Evolutionary conservation across 2,797 vertebrate species (phyloP), one percentile per base, ranked within the genome.

Genomic region (Onychomys arenicola): DNA sequence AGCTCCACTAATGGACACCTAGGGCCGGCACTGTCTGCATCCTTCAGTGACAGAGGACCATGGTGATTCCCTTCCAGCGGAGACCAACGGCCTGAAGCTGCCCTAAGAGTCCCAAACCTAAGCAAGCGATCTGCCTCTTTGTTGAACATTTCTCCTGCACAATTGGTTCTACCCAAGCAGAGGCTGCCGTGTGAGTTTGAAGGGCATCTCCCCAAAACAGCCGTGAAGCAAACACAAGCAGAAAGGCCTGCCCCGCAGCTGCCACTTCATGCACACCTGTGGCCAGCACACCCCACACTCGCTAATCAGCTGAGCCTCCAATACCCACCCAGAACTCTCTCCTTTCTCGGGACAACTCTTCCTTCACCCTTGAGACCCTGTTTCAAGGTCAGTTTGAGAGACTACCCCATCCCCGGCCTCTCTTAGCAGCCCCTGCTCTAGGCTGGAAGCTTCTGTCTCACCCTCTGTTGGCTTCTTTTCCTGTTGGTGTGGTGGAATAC

Each of bases 391-490:
- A 61, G 25, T 63, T 5, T 61, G 81, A 4, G 81, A 63, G 59
- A 65, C 17, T 11, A 12, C 14, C 27, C 1, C 8, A 5, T 17
- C 29, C 57, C 77, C 4, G 2, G 0, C 11, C 78, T 7, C 9
- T 25, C 78, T 34, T 21, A 80, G 32, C 34, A 57, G 21, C 55
- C 52, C 55, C 34, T 61, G n/a, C 55, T 37, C 55, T 14, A 14
- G 37, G 27, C 27, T 63, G 16, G 57, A 32, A 43, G 7, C 57
- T 29, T 29, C 16, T 49, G 25, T 43, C 57, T 63, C 16, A 43
- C 23, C 27, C 40, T 67, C 43, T 43, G 81, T 46, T 63, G 27
- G 27, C 9, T 2, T 43, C 17, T 21, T 25, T 43, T 12, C 21
- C 59, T 46, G 9, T 25, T 32, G 37, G 11, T 63, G 61, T 10